A percentile compares a stretch with the other conserved stretches of the same genome.
Conservation (phyloP, 2,888 invertebrate genomes). For the Diarsia brunnea region DNA sequence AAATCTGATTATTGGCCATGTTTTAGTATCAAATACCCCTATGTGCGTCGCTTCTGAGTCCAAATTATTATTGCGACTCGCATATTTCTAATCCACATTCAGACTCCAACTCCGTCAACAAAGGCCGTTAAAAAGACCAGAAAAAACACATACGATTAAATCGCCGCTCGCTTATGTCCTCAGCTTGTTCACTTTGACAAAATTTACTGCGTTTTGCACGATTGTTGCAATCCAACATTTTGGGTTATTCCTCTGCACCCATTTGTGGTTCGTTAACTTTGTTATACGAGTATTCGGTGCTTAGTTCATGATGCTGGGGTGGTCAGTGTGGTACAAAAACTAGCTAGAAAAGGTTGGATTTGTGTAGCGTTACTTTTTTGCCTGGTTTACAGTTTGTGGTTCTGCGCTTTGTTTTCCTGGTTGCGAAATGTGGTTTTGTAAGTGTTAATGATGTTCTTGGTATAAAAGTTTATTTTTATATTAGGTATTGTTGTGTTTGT, state of each 20-base stretch:
- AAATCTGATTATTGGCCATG: too few species aligned
- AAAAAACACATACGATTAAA: constrained; percentile 26
- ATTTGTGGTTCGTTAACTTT: constrained; percentile 89
- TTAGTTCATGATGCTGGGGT: constrained; percentile 83
- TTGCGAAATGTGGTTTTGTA: constrained; percentile 7
- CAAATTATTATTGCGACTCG: neutral
- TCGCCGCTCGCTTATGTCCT: constrained; percentile 62
- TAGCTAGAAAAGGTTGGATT: constrained; percentile 56
- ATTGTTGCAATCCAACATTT: constrained; percentile 88
- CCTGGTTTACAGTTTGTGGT: constrained; percentile 39
- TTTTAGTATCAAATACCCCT: too few species aligned
- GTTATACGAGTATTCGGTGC: constrained; percentile 84
- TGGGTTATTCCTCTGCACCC: constrained; percentile 84
- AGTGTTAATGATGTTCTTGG: constrained; percentile 33
- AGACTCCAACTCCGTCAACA: constrained; percentile 19
- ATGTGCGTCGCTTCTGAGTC: too few species aligned
- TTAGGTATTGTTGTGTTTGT: neutral
- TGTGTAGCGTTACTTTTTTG: constrained; percentile 51
- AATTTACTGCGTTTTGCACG: constrained; percentile 86
- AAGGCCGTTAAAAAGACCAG: constrained; percentile 13
- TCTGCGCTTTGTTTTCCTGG: constrained; percentile 34
- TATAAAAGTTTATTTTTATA: neutral
- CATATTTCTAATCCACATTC: constrained; percentile 8
- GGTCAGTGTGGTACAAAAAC: constrained; percentile 65
- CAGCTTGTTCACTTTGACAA: constrained; percentile 72